Percentiles rank a stretch among this genome's conserved stretches.
phyloP scores from a whole-genome alignment of 2,888 invertebrate species.

The Drosophila fungiperda region DNA sequence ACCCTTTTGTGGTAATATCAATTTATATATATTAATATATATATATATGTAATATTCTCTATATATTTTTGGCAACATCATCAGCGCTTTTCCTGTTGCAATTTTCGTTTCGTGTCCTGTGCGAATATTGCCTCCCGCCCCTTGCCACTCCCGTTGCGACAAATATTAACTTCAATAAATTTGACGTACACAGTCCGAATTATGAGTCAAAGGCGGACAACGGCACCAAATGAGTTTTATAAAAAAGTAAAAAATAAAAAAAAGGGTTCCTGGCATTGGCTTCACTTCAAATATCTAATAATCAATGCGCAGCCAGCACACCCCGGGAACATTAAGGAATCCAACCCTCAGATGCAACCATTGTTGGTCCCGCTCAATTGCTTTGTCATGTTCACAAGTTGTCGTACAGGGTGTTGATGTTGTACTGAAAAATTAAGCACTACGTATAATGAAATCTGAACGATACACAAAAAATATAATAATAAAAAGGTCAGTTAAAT shows the following conservation, averaged over 20 bases:
- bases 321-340: constrained; percentile 24
- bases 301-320: constrained; percentile 50
- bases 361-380: constrained; percentile 65
- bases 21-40: constrained; percentile 6
- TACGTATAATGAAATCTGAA: constrained; percentile 67
- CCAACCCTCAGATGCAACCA: constrained; percentile 27
- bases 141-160: constrained; percentile 44
- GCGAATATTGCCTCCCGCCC: background rate
- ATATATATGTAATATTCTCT: constrained; percentile 2
- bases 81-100: constrained; percentile 26
- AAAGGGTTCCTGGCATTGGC: constrained; percentile 50
- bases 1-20: constrained; percentile 40
- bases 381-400: constrained; percentile 83
- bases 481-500: constrained; percentile 50
- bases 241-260: background rate
- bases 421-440: constrained; percentile 75
- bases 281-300: constrained; percentile 64
- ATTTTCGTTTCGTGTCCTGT: constrained; percentile 19
- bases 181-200: constrained; percentile 67
- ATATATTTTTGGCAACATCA: constrained; percentile 14
- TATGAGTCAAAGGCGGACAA: constrained; percentile 44
- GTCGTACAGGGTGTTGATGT: constrained; percentile 81
- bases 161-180: constrained; percentile 82
- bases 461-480: constrained; percentile 36
- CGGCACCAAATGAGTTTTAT: constrained; percentile 23